A percentile compares a stretch with the other conserved stretches of the same genome.
Conservation (phyloP, 2,888 invertebrate genomes). For the Sympetrum striolatum region DNA sequence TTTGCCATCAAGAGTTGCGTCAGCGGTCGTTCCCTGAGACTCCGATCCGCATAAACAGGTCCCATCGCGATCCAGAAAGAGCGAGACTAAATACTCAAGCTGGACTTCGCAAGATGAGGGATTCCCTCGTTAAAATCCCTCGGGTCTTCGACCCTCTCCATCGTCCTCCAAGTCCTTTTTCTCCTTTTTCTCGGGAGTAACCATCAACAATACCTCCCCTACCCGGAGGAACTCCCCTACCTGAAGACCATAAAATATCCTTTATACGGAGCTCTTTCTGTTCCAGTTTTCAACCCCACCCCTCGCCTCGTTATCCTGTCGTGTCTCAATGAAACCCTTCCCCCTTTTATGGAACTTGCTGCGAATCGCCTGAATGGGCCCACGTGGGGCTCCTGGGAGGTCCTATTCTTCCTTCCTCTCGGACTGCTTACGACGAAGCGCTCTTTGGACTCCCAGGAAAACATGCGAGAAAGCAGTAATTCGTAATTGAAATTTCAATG, state of each 20-base stretch:
- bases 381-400: background rate
- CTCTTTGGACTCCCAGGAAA: background rate
- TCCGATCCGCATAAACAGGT: background rate
- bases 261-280: background rate
- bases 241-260: background rate
- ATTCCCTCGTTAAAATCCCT: background rate
- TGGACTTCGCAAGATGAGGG: background rate
- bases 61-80: background rate
- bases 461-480: background rate
- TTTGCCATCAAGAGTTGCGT: background rate
- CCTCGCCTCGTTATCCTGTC: background rate
- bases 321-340: background rate
- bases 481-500: background rate
- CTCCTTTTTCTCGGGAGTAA: background rate
- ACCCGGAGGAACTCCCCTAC: background rate
- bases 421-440: background rate
- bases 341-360: background rate
- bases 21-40: background rate
- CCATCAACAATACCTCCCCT: background rate
- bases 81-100: background rate
- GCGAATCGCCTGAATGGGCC: background rate
- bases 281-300: background rate
- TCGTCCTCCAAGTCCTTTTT: background rate
- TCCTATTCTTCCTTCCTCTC: background rate
- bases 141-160: background rate